Conservation (phyloP, 2,113 vertebrate species). For the Pao palembangensis region DNA sequence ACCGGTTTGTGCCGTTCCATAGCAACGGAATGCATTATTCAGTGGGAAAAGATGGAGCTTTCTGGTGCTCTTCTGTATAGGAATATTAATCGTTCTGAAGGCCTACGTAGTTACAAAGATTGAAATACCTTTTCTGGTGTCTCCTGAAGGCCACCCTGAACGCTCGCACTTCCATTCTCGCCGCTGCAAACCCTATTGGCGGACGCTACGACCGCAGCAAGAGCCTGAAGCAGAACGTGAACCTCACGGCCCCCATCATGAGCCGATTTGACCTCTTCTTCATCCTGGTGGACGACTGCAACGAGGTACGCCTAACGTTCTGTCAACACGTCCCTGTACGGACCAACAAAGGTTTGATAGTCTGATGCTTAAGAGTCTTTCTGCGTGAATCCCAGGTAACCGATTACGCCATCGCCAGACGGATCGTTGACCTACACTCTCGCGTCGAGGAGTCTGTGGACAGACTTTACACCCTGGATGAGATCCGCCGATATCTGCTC, state of each 20-base stretch:
- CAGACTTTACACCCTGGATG: constrained; percentile 90
- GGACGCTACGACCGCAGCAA: constrained; percentile 96
- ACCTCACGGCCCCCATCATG: constrained; percentile 94
- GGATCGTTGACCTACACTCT: constrained; percentile 95
- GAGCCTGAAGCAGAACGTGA: constrained; percentile 97
- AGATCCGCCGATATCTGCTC: constrained; percentile 93
- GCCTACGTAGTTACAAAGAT: neutral
- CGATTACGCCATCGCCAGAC: constrained; percentile 95
- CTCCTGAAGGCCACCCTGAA: constrained; percentile 90
- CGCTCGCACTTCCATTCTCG: constrained; percentile 96
- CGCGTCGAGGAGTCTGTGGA: constrained; percentile 91
- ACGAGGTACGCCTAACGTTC: constrained; percentile 86
- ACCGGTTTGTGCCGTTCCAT: no score
- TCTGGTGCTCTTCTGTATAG: no score
- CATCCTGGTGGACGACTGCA: constrained; percentile 97
- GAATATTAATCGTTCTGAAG: no score
- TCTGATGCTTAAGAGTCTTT: neutral
- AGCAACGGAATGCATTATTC: no score
- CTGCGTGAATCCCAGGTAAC: constrained; percentile 78
- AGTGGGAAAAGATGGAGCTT: no score
- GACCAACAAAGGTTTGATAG: neutral
- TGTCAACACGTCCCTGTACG: neutral
- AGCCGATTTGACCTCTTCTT: constrained; percentile 99
- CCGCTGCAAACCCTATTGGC: constrained; percentile 90
- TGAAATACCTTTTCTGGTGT: neutral